Evolutionary conservation across 2,888 invertebrate genomes (phyloP), one percentile per base, ranked within the genome.

Genomic region (Latrodectus elegans): DNA sequence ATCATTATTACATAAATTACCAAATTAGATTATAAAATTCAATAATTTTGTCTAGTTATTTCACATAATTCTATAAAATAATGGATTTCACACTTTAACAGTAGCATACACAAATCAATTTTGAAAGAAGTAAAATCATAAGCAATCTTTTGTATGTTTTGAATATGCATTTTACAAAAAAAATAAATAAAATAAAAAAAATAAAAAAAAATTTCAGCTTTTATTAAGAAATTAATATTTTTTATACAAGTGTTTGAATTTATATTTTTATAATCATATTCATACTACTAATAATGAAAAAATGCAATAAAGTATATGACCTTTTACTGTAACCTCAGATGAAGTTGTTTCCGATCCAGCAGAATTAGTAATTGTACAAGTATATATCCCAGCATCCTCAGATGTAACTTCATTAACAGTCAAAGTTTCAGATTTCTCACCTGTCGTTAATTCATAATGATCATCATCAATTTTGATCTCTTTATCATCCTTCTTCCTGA

Each of bases 381-480:
- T 94, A 92, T 97, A 98, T 64, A 95, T 94, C 0, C 98, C 97
- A 17, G 95, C 95, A 92, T 98, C 97, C 1, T 94, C 94, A 0
- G 95, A 93, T 0, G 92, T 92, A 0, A 95, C 95, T 77, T 95
- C 94, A 90, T 95, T 95, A 74, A 97, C 94, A n/a, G 96, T 92
- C 52, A 97, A 92, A 3, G 88, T 86, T 55, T 84, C 82, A 4
- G 85, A 72, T 8, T 79, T 78, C 6, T 82, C 78, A 60, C 86
- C 80, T 65, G 68, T 84, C 2, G 60, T 84, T 12, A 77, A 1
- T 53, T 88, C 80, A n/a, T 78, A 76, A 52, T 87, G 82, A 15
- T 86, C 74, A n/a, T 86, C 80, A 26, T 89, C 89, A 38, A 89
- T 88, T 8, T n/a, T 75, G 14, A 95, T 93, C 67, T 94, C 93